These are phyloP conservation scores for Ginglymostoma cirratum DNA, from an alignment of 2,113 vertebrate species.

Conservation along the genomic window DNA sequence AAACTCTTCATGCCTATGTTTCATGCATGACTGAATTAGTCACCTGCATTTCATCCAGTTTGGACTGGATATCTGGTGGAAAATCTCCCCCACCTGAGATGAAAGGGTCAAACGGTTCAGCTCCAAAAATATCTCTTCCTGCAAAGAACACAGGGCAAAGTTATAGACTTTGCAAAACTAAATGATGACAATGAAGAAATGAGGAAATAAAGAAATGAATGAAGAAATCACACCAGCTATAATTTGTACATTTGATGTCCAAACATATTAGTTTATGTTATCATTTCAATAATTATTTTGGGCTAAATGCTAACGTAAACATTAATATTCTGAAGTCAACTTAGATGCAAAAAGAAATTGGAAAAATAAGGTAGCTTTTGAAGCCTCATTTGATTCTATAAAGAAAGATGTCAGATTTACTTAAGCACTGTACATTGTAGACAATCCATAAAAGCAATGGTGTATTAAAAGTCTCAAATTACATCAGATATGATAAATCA, in stretches of 20 bases:
- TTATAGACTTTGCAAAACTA: not conserved
- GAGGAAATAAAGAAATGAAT: not conserved
- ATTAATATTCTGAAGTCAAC: not conserved
- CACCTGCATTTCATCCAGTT: constrained; percentile 99
- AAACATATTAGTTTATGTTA: not conserved
- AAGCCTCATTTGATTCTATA: not conserved
- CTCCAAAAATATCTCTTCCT: constrained; percentile 94
- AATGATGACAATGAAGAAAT: not conserved
- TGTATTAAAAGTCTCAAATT: not conserved
- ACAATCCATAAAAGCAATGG: not conserved
- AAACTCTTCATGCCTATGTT: not conserved
- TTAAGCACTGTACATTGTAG: not conserved
- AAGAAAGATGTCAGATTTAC: not conserved
- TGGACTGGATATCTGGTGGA: constrained; percentile 92
- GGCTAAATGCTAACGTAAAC: not conserved
- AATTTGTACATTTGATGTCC: not conserved
- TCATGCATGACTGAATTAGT: constrained; percentile 44
- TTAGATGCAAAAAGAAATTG: not conserved
- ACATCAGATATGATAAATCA: not conserved
- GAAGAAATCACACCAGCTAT: not conserved
- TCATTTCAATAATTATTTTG: not conserved
- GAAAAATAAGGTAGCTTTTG: not conserved
- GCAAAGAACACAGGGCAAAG: constrained; percentile 45
- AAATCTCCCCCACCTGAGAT: constrained; percentile 87
- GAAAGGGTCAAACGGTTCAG: constrained; percentile 96